Evolutionary conservation across 2,888 invertebrate genomes (phyloP).

Genomic region (Stenichneumon culpator): DNA sequence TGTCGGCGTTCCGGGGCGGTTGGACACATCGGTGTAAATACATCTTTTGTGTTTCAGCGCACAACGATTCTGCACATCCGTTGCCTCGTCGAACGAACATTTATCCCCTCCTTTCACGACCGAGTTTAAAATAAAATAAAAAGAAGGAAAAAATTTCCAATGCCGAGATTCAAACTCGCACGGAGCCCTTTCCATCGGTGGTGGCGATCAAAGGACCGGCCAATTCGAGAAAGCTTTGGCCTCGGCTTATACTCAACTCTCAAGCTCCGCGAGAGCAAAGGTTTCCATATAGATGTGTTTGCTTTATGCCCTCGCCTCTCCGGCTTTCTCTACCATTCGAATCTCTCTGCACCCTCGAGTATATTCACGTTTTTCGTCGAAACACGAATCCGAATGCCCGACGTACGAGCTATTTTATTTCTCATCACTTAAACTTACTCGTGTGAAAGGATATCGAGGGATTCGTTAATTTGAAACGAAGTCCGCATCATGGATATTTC

Average conservation of each 20-base stretch:
- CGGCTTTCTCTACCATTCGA: conserved; percentile 45
- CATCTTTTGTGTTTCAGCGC: neutral
- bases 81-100: neutral
- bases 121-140: conserved; percentile 49
- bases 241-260: conserved; percentile 59
- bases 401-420: conserved; percentile 53
- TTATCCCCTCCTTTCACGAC: conserved; percentile 31
- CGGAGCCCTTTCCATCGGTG: conserved; percentile 57
- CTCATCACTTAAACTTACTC: conserved; percentile 60
- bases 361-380: conserved; percentile 41
- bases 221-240: conserved; percentile 70
- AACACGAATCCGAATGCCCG: conserved; percentile 35
- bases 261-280: conserved; percentile 50
- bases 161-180: conserved; percentile 54
- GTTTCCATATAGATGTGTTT: conserved; percentile 63
- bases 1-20: conserved; percentile 44
- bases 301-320: conserved; percentile 54
- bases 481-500: neutral
- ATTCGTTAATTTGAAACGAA: conserved; percentile 50
- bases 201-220: conserved; percentile 69
- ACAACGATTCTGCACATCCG: neutral
- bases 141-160: conserved; percentile 34
- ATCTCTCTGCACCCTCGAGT: conserved; percentile 10
- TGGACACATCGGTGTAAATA: neutral
- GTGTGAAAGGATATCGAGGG: conserved; percentile 7